Evolutionary conservation across 1,140 invertebrate species (phyloP).

Genomic region (Zaprionus camerounensis): DNA sequence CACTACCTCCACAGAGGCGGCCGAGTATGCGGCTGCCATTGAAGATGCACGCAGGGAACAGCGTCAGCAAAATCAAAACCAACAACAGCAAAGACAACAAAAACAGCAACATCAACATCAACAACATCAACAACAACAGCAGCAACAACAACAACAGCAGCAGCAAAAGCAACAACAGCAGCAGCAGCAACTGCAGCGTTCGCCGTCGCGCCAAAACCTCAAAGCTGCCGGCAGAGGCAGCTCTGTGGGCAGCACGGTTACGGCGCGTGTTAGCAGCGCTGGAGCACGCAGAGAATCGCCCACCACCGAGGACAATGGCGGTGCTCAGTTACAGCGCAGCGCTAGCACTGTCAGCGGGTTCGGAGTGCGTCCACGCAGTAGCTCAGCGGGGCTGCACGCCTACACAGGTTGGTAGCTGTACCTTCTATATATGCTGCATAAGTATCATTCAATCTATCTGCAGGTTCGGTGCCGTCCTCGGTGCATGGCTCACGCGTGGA

Average conservation of each 20-base stretch:
- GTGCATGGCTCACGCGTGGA: conserved; percentile 89
- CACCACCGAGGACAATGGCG: conserved; percentile 20
- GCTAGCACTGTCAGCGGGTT: conserved; percentile 87
- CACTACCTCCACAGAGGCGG: conserved; percentile 68
- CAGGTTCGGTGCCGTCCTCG: conserved; percentile 87
- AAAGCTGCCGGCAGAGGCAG: conserved; percentile 26
- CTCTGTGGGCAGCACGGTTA: conserved; percentile 18
- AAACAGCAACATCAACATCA: conserved; percentile 18
- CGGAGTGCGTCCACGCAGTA: conserved; percentile 87
- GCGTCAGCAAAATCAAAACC: conserved; percentile 43
- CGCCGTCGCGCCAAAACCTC: conserved; percentile 46
- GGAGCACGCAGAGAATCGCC: conserved; percentile 52
- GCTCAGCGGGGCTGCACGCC: conserved; percentile 89
- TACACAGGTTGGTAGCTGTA: conserved; percentile 86
- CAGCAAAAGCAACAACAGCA: conserved; percentile 29
- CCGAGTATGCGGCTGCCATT: conserved; percentile 68
- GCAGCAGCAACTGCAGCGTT: conserved; percentile 43
- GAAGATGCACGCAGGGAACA: conserved; percentile 69
- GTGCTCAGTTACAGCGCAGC: conserved; percentile 81
- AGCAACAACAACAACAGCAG: conserved; percentile 3
- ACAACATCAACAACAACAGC: conserved; percentile 11
- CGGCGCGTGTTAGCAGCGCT: conserved; percentile 65
- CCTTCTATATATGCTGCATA: not conserved
- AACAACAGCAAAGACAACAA: conserved; percentile 3
- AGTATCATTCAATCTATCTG: not conserved